Evolutionary conservation across 2,888 invertebrate genomes (phyloP), one percentile per base, ranked within the genome.

Genomic region (Thymelicus acteon): DNA sequence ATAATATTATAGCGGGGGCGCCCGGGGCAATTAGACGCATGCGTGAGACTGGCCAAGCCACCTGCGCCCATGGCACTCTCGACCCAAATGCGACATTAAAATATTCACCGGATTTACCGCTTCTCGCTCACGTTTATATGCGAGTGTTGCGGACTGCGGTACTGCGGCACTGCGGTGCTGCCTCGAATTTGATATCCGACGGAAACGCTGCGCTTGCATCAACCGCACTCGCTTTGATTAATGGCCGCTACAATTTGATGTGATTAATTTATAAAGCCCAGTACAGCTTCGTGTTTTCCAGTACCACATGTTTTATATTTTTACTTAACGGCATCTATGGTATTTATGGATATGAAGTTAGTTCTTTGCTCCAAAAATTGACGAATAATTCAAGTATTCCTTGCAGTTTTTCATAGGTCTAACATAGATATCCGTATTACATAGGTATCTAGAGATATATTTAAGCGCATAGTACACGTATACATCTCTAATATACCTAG

Each of bases 11-110:
- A 74, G 79, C 70, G 75, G 79, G 79, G 85, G 83, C 85, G 85
- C 83, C 82, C 79, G 80, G 66, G 80, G 82, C 87, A 90, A 89
- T 89, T 88, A 89, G 82, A 84, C 74, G 76, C 66, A 67, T 75
- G 77, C 78, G 78, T 81, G 72, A 77, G 75, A 67, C 65, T 39
- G 67, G 58, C 62, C 64, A 15, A 61, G 68, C 64, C 62, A 72
- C 72, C 60, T 71, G 64, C 72, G 70, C 72, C 72, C 65, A 58
- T 64, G 60, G 60, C 60, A 60, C 60, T 71, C 70, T 70, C 64
- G 44, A 60, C 70, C 57, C 64, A 64, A 71, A 71, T 19, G 70
- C 70, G 64, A 71, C 70, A 71, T 65, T 71, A 60, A 19, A 71
- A 71, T 65, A 71, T 71, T 52, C 52, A 64, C 64, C 70, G 65